These are phyloP conservation scores for Alosa alosa DNA, from an alignment of 2,113 vertebrate species.

Conservation along the genomic window DNA sequence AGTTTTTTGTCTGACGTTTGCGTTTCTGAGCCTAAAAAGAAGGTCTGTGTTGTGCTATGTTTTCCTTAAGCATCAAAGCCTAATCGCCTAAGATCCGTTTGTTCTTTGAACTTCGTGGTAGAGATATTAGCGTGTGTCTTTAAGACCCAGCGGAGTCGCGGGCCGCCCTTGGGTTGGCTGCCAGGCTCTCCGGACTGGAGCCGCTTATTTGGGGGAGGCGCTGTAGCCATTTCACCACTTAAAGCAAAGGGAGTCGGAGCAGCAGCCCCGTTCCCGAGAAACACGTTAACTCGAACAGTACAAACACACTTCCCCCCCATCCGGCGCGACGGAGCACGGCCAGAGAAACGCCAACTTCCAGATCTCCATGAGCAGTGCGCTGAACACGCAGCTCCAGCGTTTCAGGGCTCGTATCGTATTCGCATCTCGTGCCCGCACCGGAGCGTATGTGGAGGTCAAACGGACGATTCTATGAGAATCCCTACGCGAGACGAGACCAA, in stretches of 20 bases:
- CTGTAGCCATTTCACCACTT: slow-evolving; percentile 74
- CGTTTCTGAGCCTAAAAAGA: background rate
- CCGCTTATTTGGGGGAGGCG: slow-evolving; percentile 77
- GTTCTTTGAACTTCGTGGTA: background rate
- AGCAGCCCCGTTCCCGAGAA: slow-evolving; percentile 62
- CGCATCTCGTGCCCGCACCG: slow-evolving; percentile 42
- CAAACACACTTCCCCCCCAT: slow-evolving; percentile 62
- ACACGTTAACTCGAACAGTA: slow-evolving; percentile 57
- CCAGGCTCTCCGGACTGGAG: slow-evolving; percentile 69
- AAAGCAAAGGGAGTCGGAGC: slow-evolving; percentile 60
- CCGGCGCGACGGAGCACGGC: slow-evolving; percentile 50
- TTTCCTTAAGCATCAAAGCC: background rate
- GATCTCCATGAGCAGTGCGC: slow-evolving; percentile 58
- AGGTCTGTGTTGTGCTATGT: background rate
- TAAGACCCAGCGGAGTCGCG: slow-evolving; percentile 74
- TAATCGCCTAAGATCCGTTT: background rate
- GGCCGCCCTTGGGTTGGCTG: slow-evolving; percentile 66
- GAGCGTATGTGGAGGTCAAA: slow-evolving; percentile 55
- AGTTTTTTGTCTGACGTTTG: background rate
- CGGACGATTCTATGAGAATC: slow-evolving; percentile 72
- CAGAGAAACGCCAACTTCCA: slow-evolving; percentile 61
- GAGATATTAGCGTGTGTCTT: slow-evolving; percentile 52
- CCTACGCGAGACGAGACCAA: slow-evolving; percentile 61
- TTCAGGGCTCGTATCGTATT: slow-evolving; percentile 53
- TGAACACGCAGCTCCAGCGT: slow-evolving; percentile 44